Evolutionary conservation across 2,888 invertebrate species (phyloP).

Genomic region (Aphidoletes aphidimyza): DNA sequence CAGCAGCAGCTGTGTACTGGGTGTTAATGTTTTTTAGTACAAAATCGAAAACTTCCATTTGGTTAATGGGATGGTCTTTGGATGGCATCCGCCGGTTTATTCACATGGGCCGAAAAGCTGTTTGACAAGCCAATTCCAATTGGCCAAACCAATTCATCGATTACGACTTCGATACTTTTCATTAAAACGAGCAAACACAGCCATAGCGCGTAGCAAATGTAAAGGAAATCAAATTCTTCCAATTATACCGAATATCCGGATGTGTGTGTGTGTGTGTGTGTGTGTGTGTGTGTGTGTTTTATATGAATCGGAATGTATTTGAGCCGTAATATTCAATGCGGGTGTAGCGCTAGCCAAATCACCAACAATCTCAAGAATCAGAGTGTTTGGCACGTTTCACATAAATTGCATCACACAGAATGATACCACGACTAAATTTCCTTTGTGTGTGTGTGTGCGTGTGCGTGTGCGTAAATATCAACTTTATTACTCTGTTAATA

Average conservation of each 20-base stretch:
- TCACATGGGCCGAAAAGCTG: too few relatives aligned
- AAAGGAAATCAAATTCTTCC: conserved; percentile 34
- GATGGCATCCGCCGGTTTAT: too few relatives aligned
- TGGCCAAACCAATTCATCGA: neutral
- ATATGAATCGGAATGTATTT: conserved; percentile 29
- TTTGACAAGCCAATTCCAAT: neutral
- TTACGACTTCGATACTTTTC: conserved; percentile 25
- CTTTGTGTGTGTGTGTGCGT: too few relatives aligned
- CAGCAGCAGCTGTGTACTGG: neutral
- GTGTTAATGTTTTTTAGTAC: neutral
- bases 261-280: neutral
- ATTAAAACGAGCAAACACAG: neutral
- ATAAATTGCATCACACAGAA: neutral
- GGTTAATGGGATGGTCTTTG: neutral
- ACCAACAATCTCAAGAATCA: neutral
- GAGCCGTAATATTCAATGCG: too few relatives aligned
- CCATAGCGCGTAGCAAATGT: neutral
- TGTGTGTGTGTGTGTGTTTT: neutral
- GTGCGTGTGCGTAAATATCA: too few relatives aligned
- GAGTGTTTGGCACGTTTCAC: conserved; percentile 14
- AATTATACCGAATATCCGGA: neutral
- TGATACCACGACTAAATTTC: too few relatives aligned
- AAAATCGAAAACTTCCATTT: neutral
- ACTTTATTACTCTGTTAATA: too few relatives aligned
- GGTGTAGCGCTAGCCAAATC: too few relatives aligned